Evolutionary conservation across 2,888 invertebrate species (phyloP).

Genomic region (Lepidocyrtinus sp.): DNA sequence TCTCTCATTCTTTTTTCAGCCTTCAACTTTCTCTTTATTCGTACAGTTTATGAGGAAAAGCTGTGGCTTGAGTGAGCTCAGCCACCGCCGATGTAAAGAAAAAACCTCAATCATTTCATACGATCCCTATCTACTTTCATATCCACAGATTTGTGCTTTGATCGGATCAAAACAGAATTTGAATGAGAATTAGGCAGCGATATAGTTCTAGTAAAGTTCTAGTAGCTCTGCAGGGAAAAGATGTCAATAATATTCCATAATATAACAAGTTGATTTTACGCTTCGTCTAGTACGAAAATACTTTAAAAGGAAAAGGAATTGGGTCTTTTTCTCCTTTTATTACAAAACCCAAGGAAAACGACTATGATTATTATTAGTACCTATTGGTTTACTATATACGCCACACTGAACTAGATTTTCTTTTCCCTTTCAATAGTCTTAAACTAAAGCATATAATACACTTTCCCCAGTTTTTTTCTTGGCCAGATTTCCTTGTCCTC

Average conservation of each 20-base stretch:
- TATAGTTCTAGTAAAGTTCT: background rate
- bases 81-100: background rate
- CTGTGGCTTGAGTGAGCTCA: background rate
- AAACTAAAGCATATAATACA: no score
- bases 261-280: conserved; percentile 21
- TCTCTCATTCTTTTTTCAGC: conserved; percentile 33
- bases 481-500: no score
- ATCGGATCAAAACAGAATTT: background rate
- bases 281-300: background rate
- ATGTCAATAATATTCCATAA: conserved; percentile 7
- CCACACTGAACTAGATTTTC: conserved; percentile 1
- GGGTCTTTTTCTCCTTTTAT: background rate
- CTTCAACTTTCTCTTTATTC: conserved; percentile 10
- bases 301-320: background rate
- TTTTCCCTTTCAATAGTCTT: background rate
- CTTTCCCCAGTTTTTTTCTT: no score
- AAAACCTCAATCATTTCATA: background rate
- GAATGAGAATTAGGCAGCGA: background rate
- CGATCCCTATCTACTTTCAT: background rate
- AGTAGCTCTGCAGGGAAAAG: background rate
- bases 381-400: background rate
- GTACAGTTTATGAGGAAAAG: conserved; percentile 7
- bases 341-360: background rate
- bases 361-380: conserved; percentile 4
- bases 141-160: background rate